Evolutionary conservation across 2,888 invertebrate species (phyloP).

Genomic region (Nebria brevicollis): DNA sequence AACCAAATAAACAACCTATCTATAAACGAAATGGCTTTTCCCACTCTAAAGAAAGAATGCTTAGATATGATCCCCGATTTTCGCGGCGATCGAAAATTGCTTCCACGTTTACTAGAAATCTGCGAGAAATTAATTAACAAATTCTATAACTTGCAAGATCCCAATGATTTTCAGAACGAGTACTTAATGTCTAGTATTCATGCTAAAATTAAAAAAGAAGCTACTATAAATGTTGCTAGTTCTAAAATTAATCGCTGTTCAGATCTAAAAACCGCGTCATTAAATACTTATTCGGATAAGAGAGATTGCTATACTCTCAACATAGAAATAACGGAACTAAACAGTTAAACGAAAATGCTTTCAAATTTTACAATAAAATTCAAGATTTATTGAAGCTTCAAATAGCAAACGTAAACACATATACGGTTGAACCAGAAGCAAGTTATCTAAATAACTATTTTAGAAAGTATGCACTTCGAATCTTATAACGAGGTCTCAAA

Average conservation of each 20-base stretch:
- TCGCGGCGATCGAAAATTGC: slow-evolving; percentile 2
- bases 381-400: too few species aligned
- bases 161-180: slow-evolving; percentile 25
- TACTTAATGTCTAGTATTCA: slow-evolving; percentile 32
- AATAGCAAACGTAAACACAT: too few species aligned
- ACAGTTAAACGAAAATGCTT: slow-evolving; percentile 41
- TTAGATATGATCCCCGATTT: slow-evolving; percentile 6
- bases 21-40: too few species aligned
- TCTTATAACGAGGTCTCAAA: too few species aligned
- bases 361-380: slow-evolving; percentile 42
- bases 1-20: too few species aligned
- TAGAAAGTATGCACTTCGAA: too few species aligned
- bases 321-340: slow-evolving; percentile 29
- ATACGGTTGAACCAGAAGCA: too few species aligned
- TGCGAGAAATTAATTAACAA: slow-evolving; percentile 23
- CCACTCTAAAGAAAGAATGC: too few species aligned
- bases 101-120: slow-evolving; percentile 19
- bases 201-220: slow-evolving; percentile 47
- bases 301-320: slow-evolving; percentile 40
- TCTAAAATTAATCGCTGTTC: slow-evolving; percentile 26
- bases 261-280: slow-evolving; percentile 43
- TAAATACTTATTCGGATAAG: slow-evolving; percentile 48
- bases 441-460: too few species aligned
- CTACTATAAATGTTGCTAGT: slow-evolving; percentile 43
- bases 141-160: slow-evolving; percentile 13